A percentile compares a stretch with the other conserved stretches of the same genome.
These are phyloP conservation scores for Streptopelia turtur DNA, from an alignment of 2,797 vertebrate genomes.

Conservation along the genomic window DNA sequence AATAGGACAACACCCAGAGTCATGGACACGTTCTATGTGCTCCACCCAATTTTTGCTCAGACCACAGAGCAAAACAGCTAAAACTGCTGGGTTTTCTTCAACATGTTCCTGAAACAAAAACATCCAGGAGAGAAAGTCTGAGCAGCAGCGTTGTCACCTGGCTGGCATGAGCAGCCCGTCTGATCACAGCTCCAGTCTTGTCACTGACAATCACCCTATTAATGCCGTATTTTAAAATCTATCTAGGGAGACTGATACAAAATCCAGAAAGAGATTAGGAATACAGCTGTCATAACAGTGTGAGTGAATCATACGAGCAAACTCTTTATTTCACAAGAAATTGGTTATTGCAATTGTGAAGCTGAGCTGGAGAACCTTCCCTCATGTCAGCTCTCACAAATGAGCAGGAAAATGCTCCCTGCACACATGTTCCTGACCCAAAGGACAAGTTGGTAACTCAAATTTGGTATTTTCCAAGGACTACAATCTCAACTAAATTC, in stretches of 20 bases:
- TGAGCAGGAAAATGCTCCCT: neutral
- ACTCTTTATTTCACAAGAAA: constrained; percentile 33
- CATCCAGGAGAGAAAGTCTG: neutral
- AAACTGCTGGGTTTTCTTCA: neutral
- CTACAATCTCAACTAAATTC: neutral
- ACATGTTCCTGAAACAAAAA: neutral
- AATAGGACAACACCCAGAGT: neutral
- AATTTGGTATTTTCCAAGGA: neutral
- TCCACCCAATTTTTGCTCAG: neutral
- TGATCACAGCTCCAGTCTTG: constrained; percentile 19
- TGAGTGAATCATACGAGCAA: constrained; percentile 27
- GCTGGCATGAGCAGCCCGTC: neutral
- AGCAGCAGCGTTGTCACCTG: neutral
- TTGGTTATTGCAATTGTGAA: neutral
- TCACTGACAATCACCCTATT: constrained; percentile 39
- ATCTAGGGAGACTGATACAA: constrained; percentile 43
- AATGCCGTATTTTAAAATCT: constrained; percentile 54
- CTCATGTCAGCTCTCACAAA: neutral
- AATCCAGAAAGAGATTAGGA: constrained; percentile 53
- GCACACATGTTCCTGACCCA: neutral
- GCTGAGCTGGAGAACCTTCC: neutral
- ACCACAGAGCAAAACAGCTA: neutral
- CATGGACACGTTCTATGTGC: neutral
- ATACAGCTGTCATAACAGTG: constrained; percentile 64
- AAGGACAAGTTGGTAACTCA: neutral